Percentiles rank a stretch among this genome's conserved stretches.
Evolutionary conservation across 2,797 vertebrate species (phyloP).

Genomic region (Myotis planiceps): DNA sequence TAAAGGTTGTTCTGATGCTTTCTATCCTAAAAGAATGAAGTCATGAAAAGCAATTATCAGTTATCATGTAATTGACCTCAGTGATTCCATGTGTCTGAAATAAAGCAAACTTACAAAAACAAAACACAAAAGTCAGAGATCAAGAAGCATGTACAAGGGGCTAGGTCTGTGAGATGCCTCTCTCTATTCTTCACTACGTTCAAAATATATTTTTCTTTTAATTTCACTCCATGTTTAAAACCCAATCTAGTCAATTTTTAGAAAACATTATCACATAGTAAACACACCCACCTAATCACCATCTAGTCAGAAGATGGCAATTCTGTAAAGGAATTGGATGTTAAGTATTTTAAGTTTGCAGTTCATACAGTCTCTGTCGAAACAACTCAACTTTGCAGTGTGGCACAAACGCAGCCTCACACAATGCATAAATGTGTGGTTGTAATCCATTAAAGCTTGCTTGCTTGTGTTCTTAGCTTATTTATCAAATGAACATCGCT

Average conservation of each 20-base stretch:
- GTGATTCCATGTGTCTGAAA: neutral
- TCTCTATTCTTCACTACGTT: neutral
- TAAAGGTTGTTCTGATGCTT: neutral
- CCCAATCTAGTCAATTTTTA: neutral
- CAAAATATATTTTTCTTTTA: neutral
- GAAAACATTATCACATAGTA: neutral
- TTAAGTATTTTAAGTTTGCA: neutral
- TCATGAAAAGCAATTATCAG: neutral
- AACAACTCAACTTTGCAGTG: neutral
- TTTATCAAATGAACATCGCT: neutral
- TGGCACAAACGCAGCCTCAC: neutral
- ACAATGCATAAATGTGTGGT: neutral
- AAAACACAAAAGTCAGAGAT: neutral
- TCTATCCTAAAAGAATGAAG: constrained; percentile 1
- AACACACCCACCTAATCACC: neutral
- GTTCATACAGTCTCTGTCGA: neutral
- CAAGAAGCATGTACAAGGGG: neutral
- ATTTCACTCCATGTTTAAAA: constrained; percentile 22
- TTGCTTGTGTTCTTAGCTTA: neutral
- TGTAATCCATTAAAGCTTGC: neutral
- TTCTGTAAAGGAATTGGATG: neutral
- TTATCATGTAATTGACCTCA: neutral
- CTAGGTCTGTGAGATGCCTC: neutral
- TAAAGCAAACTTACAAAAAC: neutral
- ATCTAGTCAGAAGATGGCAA: neutral